Evolutionary conservation across 2,113 vertebrate species (phyloP), one percentile per base, ranked within the genome.

Genomic region (Corythornis madagascariensis): DNA sequence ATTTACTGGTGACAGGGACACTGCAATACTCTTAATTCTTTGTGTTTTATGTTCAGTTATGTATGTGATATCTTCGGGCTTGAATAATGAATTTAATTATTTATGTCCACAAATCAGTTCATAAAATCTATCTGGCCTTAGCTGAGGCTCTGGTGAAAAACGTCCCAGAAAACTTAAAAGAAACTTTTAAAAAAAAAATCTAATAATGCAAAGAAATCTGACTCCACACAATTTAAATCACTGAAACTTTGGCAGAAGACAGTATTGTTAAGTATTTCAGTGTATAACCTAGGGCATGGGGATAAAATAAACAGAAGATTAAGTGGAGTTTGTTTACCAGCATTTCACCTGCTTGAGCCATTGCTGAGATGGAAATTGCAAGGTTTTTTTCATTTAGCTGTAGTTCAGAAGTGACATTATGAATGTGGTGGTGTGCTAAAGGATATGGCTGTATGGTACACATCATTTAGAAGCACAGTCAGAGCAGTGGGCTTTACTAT

Each of bases 371-470:
- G 42, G 48, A 85, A 88, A 50, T 31, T 67, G 6, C 6, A 67
- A 55, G 12, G 90, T 59, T 67, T 24, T 14, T 84, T 87, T 89
- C 17, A 67, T 75, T 82, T 66, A 82, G 4, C 24, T 90, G 20
- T 42, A 22, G 28, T 21, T 91, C 61, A 59, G 33, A 79, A 2
- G 4, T 33, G 26, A 67, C 0, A 0, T 71, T 74, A 53, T 31
- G 10, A 18, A 53, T 65, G 29, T 84, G 45, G 9, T n/a, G 10
- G 14, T 61, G 28, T 76, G 40, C 31, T 60, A 65, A 80, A 83
- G 24, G 16, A 70, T 38, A 8, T n/a, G 42, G 40, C 21, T 63
- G 1, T 29, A 16, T 11, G 24, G 31, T 64, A 42, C 9, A 8
- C 16, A 42, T 55, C 3, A 18, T 67, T 79, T 60, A 71, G 33